Evolutionary conservation across 2,797 vertebrate species (phyloP).

Genomic region (Caiman crocodilus): DNA sequence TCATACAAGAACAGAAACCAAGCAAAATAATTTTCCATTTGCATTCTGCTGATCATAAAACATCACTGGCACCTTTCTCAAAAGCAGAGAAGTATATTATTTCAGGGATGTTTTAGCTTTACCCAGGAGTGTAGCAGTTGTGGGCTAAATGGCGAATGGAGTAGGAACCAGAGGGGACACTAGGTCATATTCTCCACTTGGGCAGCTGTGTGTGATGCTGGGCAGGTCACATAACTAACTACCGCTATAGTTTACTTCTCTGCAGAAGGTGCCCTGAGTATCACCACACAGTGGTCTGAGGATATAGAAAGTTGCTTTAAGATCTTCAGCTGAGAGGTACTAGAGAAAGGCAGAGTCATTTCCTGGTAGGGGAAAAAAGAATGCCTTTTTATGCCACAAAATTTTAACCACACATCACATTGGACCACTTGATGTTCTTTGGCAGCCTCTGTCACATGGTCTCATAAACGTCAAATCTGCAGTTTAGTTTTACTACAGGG

Average conservation of each 20-base stretch:
- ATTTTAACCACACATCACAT: background rate
- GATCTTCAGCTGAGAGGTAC: background rate
- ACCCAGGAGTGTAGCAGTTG: background rate
- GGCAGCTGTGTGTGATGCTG: background rate
- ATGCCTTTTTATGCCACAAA: background rate
- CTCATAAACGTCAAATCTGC: background rate
- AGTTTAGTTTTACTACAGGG: background rate
- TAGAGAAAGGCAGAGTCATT: background rate
- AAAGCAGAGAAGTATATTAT: rapidly evolving
- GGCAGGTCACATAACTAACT: background rate
- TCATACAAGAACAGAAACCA: background rate
- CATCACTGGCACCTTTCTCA: background rate
- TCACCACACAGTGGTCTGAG: background rate
- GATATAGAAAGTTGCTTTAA: rapidly evolving
- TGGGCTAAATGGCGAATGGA: background rate
- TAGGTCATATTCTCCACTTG: background rate
- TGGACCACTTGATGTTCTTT: background rate
- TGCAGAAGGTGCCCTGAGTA: background rate
- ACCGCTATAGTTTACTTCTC: background rate
- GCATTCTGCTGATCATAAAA: background rate
- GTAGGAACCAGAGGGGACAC: rapidly evolving
- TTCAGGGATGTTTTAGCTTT: background rate
- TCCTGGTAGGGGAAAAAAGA: background rate
- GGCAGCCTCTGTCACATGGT: background rate
- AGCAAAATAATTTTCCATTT: background rate